A percentile compares a stretch with the other conserved stretches of the same genome.
phyloP scores from a whole-genome alignment of 2,797 vertebrate genomes.

The Florisuga fusca region DNA sequence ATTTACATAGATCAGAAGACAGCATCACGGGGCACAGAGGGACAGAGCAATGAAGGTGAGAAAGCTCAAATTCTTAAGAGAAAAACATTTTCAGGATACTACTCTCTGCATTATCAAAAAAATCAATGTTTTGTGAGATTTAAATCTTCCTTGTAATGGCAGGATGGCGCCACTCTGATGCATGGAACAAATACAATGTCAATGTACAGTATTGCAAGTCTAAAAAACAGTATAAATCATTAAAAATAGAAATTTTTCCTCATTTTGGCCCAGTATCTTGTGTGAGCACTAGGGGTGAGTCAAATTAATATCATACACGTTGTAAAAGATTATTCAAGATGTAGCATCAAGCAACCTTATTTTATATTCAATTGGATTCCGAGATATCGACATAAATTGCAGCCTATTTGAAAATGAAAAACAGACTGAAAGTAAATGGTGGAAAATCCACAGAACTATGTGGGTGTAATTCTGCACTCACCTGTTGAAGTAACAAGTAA shows the following conservation, averaged over 20 bases:
- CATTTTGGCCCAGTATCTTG: background rate
- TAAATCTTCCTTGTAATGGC: background rate
- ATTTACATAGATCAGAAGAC: background rate
- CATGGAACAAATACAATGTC: background rate
- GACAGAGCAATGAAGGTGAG: background rate
- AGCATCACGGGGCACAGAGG: background rate
- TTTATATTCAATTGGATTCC: background rate
- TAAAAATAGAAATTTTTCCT: background rate
- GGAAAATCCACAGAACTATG: background rate
- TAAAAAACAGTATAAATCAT: background rate
- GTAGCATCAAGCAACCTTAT: background rate
- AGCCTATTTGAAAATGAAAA: background rate
- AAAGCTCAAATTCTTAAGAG: background rate
- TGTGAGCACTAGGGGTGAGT: background rate
- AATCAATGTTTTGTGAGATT: background rate
- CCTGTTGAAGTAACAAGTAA: conserved; percentile 81
- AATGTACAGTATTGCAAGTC: background rate
- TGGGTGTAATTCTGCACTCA: conserved; percentile 44
- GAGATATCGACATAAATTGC: background rate
- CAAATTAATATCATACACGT: background rate
- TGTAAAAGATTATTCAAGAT: background rate
- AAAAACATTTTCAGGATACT: background rate
- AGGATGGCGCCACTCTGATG: background rate
- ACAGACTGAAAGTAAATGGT: background rate
- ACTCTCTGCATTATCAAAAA: background rate